Conservation (phyloP, 2,113 vertebrate genomes). For the Pomatorhinus ruficollis region DNA sequence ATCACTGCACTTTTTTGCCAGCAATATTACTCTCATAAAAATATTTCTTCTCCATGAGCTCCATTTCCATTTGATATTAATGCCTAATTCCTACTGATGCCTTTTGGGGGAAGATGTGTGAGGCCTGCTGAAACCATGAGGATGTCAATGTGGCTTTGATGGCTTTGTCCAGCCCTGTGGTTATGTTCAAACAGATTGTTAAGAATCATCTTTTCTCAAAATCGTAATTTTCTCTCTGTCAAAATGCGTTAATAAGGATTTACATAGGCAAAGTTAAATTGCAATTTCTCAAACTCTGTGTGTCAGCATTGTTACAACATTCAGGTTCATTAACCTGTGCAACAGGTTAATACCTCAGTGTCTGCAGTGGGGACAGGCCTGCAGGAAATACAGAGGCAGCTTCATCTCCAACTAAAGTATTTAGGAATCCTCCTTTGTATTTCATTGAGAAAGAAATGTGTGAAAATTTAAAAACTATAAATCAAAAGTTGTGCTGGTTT, state of each 20-base stretch:
- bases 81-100: not conserved
- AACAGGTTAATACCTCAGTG: not conserved
- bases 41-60: not conserved
- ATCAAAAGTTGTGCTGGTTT: not conserved
- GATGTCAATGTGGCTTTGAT: not conserved
- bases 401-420: not conserved
- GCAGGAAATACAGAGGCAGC: not conserved
- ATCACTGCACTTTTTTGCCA: not conserved
- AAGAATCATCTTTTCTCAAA: not conserved
- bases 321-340: too few species aligned
- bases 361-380: not conserved
- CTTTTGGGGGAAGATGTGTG: not conserved
- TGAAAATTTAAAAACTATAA: not conserved
- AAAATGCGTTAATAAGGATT: not conserved
- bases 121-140: not conserved
- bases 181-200: not conserved
- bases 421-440: not conserved
- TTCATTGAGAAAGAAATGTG: not conserved
- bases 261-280: not conserved
- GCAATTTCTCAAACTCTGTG: not conserved
- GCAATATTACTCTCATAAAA: not conserved
- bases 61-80: not conserved
- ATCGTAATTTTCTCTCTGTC: not conserved
- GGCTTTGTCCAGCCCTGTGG: not conserved
- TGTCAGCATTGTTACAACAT: not conserved